Base-by-base conservation (phyloP, 2,797 vertebrate genomes). In the Nyctalus aviator region DNA sequence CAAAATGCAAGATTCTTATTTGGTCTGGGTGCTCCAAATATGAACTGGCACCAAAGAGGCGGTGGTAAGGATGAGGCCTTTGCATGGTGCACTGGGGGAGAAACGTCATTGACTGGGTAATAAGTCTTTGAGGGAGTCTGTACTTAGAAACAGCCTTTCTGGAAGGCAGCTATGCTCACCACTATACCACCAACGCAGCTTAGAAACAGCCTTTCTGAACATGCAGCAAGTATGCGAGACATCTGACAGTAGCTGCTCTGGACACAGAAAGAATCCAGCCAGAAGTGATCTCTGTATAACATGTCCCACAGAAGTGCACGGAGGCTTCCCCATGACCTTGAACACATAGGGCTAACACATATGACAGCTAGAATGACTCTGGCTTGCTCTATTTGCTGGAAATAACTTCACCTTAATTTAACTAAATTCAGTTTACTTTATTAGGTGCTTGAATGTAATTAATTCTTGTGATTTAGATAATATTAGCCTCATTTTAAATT, bases 401-500 rank as follows among this genome's bases (percentile, higher is more conserved):
- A 94, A 82, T 76, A 90, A 44, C 41, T 46, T 57, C 35, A 59
- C 55, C 48, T 86, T 89, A 72, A 35, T 73, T 81, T 55, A 93
- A 86, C 46, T 86, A 48, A 68, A 81, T 78, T 69, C 44, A 32
- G 50, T 72, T 88, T 55, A 79, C 76, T 85, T 88, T 86, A 91
- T 73, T 83, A 82, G n/a, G 57, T 90, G 88, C 62, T 88, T 85
- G 71, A 75, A n/a, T 5, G 3, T 92, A 78, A 94, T 81, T 84
- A 91, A 82, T 85, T 91, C 27, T 91, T 89, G 6, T 68, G 59
- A 72, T 66, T 83, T 94, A 85, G 81, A 55, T n/a, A 57, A 4
- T 37, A 57, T 76, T 84, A 62, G 48, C 20, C n/a, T 82, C 48
- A 87, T 82, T 93, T 95, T 75, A 91, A 88, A 37, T 55, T 12